A percentile compares a stretch with the other conserved stretches of the same genome.
Evolutionary conservation across 2,888 invertebrate species (phyloP).

Genomic region (Erannis defoliaria): DNA sequence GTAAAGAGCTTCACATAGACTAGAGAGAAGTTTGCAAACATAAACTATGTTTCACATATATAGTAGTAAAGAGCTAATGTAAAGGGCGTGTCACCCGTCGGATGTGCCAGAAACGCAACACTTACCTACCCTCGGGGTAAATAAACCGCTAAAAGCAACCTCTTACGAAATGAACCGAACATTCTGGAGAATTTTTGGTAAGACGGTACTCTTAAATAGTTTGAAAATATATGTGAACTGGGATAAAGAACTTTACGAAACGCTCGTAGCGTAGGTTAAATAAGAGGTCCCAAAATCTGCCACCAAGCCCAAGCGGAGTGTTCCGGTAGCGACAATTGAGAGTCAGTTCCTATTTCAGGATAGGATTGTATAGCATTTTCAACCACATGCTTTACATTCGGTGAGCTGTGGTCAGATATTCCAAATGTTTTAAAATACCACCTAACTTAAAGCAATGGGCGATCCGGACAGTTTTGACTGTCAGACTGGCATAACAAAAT

Average conservation of each 20-base stretch:
- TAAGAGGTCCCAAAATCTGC: no score
- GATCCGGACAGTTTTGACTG: no score
- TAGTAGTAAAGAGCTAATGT: slow-evolving; percentile 52
- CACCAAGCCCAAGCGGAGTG: no score
- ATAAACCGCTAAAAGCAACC: slow-evolving; percentile 55
- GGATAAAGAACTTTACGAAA: not conserved
- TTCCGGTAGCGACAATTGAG: no score
- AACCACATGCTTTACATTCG: no score
- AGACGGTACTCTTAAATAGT: slow-evolving; percentile 5
- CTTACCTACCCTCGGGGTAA: slow-evolving; percentile 51
- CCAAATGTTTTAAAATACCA: no score
- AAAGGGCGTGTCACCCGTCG: slow-evolving; percentile 61
- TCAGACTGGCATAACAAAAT: no score
- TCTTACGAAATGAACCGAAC: slow-evolving; percentile 51
- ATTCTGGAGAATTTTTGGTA: slow-evolving; percentile 19
- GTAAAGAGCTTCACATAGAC: not conserved
- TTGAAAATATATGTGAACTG: not conserved
- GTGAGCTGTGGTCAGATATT: no score
- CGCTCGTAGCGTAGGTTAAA: no score
- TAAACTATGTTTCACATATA: slow-evolving; percentile 6
- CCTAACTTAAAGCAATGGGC: no score
- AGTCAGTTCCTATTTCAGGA: no score
- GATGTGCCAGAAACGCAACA: slow-evolving; percentile 56
- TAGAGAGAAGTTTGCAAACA: not conserved
- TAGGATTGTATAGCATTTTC: no score